Conservation (phyloP, 2,113 vertebrate genomes). For the Oenanthe melanoleuca region DNA sequence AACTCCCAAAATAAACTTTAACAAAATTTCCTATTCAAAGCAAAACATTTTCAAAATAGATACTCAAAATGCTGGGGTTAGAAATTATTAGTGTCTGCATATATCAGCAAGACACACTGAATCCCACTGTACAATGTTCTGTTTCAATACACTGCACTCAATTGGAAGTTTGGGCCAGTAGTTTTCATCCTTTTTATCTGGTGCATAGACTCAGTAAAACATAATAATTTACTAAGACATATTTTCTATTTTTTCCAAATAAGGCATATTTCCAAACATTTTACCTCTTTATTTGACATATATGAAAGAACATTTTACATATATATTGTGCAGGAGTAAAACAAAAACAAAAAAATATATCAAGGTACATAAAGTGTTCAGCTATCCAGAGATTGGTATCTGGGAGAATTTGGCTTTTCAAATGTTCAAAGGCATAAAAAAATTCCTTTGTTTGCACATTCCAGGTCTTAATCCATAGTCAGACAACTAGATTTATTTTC, state of each 20-base stretch:
- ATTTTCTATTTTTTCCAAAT: neutral
- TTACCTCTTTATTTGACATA: neutral
- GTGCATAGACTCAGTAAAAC: neutral
- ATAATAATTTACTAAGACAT: neutral
- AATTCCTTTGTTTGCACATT: neutral
- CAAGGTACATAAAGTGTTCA: neutral
- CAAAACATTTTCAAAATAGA: neutral
- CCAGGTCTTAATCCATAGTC: neutral
- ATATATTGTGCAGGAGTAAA: neutral
- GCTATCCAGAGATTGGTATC: neutral
- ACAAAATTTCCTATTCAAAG: neutral
- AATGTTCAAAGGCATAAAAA: neutral
- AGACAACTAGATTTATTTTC: slow-evolving; percentile 1
- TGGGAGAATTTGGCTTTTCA: neutral
- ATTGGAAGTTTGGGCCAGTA: neutral
- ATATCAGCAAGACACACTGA: neutral
- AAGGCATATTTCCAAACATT: neutral
- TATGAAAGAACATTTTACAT: neutral
- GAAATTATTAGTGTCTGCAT: neutral
- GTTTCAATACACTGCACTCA: neutral
- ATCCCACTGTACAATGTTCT: neutral
- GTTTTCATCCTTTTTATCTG: neutral
- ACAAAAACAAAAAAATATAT: neutral
- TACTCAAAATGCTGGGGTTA: neutral
- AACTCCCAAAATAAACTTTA: neutral